A percentile compares a stretch with the other conserved stretches of the same genome.
phyloP scores from a whole-genome alignment of 2,888 invertebrate species.

The Tenodera sinensis region DNA sequence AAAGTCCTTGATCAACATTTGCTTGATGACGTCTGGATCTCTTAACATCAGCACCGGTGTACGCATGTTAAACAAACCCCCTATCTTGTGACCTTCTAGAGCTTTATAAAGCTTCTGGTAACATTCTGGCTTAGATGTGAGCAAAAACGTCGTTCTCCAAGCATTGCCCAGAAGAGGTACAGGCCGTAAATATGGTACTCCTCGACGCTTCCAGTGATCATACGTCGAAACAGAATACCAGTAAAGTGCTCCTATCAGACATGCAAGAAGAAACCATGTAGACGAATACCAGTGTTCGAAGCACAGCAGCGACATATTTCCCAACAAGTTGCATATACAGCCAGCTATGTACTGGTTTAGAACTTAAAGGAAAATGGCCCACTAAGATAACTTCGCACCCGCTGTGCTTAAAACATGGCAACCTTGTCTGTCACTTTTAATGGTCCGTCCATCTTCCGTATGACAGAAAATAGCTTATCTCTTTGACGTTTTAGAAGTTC shows the following conservation, averaged over 20 bases:
- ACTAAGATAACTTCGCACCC: too few relatives aligned
- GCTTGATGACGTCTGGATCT: slow-evolving; percentile 11
- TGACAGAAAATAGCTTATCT: too few relatives aligned
- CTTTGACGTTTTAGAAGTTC: too few relatives aligned
- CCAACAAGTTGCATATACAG: too few relatives aligned
- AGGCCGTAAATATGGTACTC: not conserved
- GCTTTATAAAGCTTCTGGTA: not conserved
- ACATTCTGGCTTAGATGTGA: not conserved
- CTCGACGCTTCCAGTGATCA: not conserved
- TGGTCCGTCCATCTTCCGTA: too few relatives aligned
- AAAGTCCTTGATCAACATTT: not conserved
- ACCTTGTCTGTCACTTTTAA: too few relatives aligned
- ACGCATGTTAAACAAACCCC: not conserved
- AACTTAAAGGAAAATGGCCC: too few relatives aligned
- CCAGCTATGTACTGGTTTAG: too few relatives aligned
- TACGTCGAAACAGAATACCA: not conserved
- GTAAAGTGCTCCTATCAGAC: not conserved
- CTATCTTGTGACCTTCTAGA: slow-evolving; percentile 5
- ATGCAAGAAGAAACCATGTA: not conserved
- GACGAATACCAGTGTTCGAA: not conserved
- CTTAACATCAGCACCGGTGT: slow-evolving; percentile 11
- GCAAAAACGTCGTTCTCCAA: not conserved
- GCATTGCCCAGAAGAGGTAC: not conserved
- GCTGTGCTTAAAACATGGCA: too few relatives aligned
- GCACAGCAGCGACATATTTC: not conserved